A percentile compares a stretch with the other conserved stretches of the same genome.
Conservation (phyloP, 2,797 vertebrate genomes). For the Champsocephalus gunnari region DNA sequence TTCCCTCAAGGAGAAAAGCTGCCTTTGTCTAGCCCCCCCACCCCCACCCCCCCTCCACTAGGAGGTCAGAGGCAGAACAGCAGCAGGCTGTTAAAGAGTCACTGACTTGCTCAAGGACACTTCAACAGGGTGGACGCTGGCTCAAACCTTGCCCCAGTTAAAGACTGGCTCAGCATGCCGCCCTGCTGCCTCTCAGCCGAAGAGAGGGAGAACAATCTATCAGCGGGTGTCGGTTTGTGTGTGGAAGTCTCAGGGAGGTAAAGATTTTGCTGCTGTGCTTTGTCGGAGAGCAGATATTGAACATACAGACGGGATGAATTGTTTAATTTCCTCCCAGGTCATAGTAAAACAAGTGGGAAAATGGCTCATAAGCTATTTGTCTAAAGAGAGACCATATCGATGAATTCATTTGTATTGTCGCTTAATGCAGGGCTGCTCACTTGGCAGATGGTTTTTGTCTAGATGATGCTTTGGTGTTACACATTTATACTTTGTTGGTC, state of each 20-base stretch:
- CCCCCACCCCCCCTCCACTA: constrained; percentile 2
- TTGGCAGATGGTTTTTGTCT: no score
- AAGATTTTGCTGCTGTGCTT: not conserved
- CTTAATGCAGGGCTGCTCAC: not conserved
- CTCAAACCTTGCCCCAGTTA: constrained; percentile 24
- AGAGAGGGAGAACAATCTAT: not conserved
- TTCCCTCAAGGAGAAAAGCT: constrained; percentile 55
- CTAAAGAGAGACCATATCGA: no score
- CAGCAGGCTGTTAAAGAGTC: constrained; percentile 46
- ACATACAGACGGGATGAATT: not conserved
- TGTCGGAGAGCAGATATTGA: constrained; percentile 18
- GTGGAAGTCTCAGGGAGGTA: not conserved
- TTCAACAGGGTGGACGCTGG: constrained; percentile 30
- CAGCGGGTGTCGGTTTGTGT: not conserved
- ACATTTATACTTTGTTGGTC: no score
- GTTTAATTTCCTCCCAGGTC: no score
- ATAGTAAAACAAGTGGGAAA: not conserved
- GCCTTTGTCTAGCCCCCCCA: constrained; percentile 25
- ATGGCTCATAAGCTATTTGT: not conserved
- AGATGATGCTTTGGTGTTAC: no score
- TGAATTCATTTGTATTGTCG: constrained; percentile 18
- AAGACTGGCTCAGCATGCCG: constrained; percentile 17
- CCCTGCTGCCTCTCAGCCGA: constrained; percentile 33
- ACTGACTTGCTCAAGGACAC: constrained; percentile 69
- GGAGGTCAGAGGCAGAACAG: constrained; percentile 43